Evolutionary conservation across 2,113 vertebrate genomes (phyloP).

Genomic region (Gymnarchus niloticus): DNA sequence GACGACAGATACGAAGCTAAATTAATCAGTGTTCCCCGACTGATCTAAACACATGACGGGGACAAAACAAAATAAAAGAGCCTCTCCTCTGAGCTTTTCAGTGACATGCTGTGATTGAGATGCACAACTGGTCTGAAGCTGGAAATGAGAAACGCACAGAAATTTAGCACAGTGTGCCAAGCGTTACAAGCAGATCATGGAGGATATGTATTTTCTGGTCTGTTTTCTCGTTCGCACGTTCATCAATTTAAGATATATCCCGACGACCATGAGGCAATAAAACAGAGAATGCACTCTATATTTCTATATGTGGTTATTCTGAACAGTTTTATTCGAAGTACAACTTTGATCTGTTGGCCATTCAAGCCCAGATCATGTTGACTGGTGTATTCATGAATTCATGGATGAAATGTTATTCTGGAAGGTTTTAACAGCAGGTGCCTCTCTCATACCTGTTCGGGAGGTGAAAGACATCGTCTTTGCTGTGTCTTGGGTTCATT

Average conservation of each 20-base stretch:
- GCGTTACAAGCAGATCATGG: not conserved
- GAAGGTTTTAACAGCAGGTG: not conserved
- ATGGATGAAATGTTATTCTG: not conserved
- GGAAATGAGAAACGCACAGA: constrained; percentile 9
- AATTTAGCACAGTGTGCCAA: not conserved
- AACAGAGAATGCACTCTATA: not conserved
- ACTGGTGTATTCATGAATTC: not conserved
- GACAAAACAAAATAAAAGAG: constrained; percentile 59
- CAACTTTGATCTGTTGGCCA: not conserved
- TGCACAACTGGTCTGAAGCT: constrained; percentile 39
- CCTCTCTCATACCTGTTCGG: constrained; percentile 4
- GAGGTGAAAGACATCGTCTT: constrained; percentile 13
- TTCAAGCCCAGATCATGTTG: not conserved
- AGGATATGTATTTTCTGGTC: not conserved
- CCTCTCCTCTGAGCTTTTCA: constrained; percentile 48
- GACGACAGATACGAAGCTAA: constrained; percentile 59
- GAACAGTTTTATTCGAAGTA: not conserved
- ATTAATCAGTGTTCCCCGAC: constrained; percentile 68
- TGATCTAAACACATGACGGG: constrained; percentile 65
- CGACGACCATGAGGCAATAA: not conserved
- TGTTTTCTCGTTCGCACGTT: not conserved
- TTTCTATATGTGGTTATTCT: not conserved
- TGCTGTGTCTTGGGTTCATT: constrained; percentile 34
- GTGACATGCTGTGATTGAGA: constrained; percentile 47
- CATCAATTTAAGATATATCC: not conserved